A percentile compares a stretch with the other conserved stretches of the same genome.
phyloP scores from a whole-genome alignment of 2,888 invertebrate genomes.

The Amphimallon solstitiale region DNA sequence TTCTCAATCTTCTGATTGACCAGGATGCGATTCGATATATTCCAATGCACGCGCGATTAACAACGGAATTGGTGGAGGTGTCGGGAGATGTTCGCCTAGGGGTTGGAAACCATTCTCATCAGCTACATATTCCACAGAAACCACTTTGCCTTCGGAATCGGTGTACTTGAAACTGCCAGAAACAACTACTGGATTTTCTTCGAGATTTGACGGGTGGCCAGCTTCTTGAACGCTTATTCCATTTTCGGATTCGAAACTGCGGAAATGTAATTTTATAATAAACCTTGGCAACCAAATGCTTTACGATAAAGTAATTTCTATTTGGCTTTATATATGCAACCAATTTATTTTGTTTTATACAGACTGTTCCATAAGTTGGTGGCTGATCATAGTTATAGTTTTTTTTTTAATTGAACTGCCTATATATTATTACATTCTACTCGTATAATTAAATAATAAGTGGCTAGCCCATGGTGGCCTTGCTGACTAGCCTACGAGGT shows the following conservation, averaged over 20 bases:
- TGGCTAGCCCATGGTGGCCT: too few relatives aligned
- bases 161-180: slow-evolving; percentile 67
- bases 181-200: slow-evolving; percentile 63
- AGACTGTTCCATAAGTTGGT: too few relatives aligned
- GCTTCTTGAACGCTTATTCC: slow-evolving; percentile 70
- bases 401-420: too few relatives aligned
- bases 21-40: slow-evolving; percentile 71
- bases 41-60: slow-evolving; percentile 76
- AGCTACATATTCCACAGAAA: slow-evolving; percentile 70
- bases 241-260: slow-evolving; percentile 67
- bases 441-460: too few relatives aligned
- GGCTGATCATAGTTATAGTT: too few relatives aligned
- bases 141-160: slow-evolving; percentile 70
- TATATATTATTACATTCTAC: too few relatives aligned
- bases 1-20: slow-evolving; percentile 37
- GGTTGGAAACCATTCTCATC: slow-evolving; percentile 77
- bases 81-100: slow-evolving; percentile 63
- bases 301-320: too few relatives aligned
- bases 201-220: slow-evolving; percentile 56
- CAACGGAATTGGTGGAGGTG: slow-evolving; percentile 74
- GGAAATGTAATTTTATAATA: not conserved
- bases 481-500: too few relatives aligned
- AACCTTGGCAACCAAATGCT: slow-evolving; percentile 58
- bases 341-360: too few relatives aligned
- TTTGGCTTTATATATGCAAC: too few relatives aligned